phyloP scores from a whole-genome alignment of 2,113 vertebrate species.

The Oncorhynchus clarkii region DNA sequence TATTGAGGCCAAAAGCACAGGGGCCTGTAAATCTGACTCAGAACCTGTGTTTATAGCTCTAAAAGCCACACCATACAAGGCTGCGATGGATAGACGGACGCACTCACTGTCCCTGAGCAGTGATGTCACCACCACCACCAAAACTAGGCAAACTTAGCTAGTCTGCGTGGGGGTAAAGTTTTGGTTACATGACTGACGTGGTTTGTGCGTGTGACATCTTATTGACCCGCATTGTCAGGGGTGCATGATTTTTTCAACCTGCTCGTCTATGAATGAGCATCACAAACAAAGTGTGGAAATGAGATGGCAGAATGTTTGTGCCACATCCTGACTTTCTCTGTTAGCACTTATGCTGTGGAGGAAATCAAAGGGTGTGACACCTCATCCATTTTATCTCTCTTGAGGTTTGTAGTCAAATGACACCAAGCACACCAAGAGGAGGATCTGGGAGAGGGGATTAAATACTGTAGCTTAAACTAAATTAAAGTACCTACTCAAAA shows the following conservation, averaged over 20 bases:
- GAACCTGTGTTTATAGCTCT: conserved; percentile 55
- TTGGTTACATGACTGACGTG: conserved; percentile 14
- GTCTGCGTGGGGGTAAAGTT: conserved; percentile 4
- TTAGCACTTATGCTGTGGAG: background rate
- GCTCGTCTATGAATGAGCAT: no score
- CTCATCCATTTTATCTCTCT: background rate
- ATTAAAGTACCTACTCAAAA: background rate
- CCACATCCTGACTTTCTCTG: background rate
- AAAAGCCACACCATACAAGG: conserved; percentile 56
- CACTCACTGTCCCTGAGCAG: conserved; percentile 44
- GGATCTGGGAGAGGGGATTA: background rate
- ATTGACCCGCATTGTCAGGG: no score
- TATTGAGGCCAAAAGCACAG: conserved; percentile 53
- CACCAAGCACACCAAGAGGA: background rate
- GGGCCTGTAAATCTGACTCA: conserved; percentile 59
- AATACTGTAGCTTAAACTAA: background rate
- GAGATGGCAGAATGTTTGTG: no score
- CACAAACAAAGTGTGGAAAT: no score
- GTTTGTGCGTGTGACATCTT: background rate
- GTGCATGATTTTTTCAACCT: no score
- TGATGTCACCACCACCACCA: conserved; percentile 41
- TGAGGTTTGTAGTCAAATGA: background rate
- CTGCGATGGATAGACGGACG: conserved; percentile 31
- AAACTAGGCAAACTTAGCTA: background rate
- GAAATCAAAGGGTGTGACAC: background rate